Base-by-base conservation (phyloP, 2,113 vertebrate genomes). In the Lasiurus borealis region DNA sequence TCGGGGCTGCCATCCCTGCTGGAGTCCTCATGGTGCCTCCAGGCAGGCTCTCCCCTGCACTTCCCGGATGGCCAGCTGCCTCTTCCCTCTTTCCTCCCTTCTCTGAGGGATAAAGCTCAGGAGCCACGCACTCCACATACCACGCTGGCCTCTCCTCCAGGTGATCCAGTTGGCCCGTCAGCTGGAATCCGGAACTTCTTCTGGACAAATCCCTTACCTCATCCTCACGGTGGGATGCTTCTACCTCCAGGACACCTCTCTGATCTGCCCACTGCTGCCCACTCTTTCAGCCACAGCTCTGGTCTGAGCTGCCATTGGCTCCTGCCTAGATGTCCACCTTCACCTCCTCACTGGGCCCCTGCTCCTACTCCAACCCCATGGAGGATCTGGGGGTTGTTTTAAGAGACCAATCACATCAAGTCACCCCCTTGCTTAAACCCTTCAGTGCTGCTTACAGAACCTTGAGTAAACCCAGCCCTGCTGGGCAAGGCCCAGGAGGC, bases 231-330 rank as follows among this genome's bases (percentile, higher is more conserved):
- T 15, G 6, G 64, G n/a, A 40, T 1, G 0, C 8, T 29, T 85
- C 66, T 21, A 14, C n/a, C 82, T 57, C n/a, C 8, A 4, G 50
- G 40, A 52, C 4, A 18, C 3, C 52, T 44, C 10, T 69, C 2
- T 0, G 80, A 1, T 34, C 34, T 0, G 0, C 5, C 31, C 8
- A 0, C 40, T 72, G 25, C 34, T 19, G 40, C 36, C 40, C 16
- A 21, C 3, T 19, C n/a, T 21, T 5, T 6, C 23, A 14, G 25
- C 16, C 62, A 5, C 48, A 3, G 1, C 46, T 48, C 4, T 44
- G 68, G 25, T 52, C 54, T 5, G 29, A 31, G 19, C 8, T 8
- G 0, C 29, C 46, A 29, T 2, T 2, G 4, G 34, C 66, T 40
- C 16, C 48, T 69, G 80, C n/a, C 84, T 72, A 36, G 36, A 57